Percentiles rank a stretch among this genome's conserved stretches.
Evolutionary conservation across 2,797 vertebrate species (phyloP).

Genomic region (Cyclura pinguis): DNA sequence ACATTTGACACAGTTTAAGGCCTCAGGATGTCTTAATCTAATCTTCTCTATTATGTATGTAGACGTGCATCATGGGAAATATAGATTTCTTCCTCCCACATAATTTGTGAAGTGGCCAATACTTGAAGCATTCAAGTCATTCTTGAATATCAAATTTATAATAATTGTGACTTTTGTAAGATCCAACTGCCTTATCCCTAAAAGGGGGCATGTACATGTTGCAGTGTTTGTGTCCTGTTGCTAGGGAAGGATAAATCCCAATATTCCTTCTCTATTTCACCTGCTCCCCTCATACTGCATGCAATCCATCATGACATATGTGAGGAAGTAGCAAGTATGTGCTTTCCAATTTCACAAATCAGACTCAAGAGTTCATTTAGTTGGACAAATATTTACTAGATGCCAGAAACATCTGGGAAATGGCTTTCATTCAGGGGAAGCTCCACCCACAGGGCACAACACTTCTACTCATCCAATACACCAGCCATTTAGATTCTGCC

Average conservation of each 20-base stretch:
- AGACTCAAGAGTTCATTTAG: conserved; percentile 26
- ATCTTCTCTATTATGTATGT: background rate
- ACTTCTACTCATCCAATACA: background rate
- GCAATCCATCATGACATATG: background rate
- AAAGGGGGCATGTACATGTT: background rate
- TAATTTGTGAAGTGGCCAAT: background rate
- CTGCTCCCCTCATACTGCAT: background rate
- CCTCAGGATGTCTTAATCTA: no score
- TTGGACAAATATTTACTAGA: conserved; percentile 37
- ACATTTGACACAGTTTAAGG: background rate
- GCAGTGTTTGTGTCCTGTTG: background rate
- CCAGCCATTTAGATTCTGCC: background rate
- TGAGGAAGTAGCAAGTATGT: background rate
- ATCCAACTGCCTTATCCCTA: background rate
- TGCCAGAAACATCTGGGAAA: conserved; percentile 29
- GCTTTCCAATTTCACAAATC: conserved; percentile 11
- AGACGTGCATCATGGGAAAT: background rate
- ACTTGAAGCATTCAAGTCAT: background rate
- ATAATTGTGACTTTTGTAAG: background rate
- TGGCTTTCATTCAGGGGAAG: background rate
- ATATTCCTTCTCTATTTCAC: background rate
- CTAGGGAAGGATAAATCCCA: background rate
- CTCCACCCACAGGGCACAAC: conserved; percentile 8
- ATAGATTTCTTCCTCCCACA: background rate
- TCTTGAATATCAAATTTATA: background rate